Base-by-base conservation (phyloP, 2,888 invertebrate genomes). In the Creontiades dilutus region DNA sequence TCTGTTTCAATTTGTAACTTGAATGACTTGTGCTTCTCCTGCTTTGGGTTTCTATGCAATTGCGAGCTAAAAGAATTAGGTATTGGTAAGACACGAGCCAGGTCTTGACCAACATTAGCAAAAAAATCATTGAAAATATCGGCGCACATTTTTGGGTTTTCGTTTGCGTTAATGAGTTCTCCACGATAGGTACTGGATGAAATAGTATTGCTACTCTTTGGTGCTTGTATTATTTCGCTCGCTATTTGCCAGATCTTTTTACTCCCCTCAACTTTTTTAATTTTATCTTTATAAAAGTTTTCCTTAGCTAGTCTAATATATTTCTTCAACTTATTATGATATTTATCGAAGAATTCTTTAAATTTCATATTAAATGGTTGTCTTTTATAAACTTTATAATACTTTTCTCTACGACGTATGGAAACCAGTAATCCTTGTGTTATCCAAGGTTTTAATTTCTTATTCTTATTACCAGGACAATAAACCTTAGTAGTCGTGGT, bases 381-480 rank as follows among this genome's bases (percentile, higher is more conserved):
- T 16, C 19, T 57, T 57, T 57, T 57, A 57, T n/a, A 57, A 57
- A 57, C n/a, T 5, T 57, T 57, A n/a, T 57, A 57, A 57, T n/a
- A 57, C n/a, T 57, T 57, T 57, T 57, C 57, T 57, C n/a, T 57
- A 57, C 57, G 57, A n/a, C 57, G 57, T 7, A 57, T 57, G 16
- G 57, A 57, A n/a, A 57, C 57, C n/a, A 57, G n/a, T n/a, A 57
- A 57, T n/a, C 57, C 57, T n/a, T 57, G 57, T n/a, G 57, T 57
- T 57, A 57, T 16, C 57, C n/a, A 57, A 57, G 57, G n/a, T n/a
- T 57, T 57, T n/a, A 57, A 5, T 16, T 16, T 16, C 57, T 57
- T 57, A 57, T 11, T 57, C n/a, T 57, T 57, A 57, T 57, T 16
- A 57, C n/a, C 5, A 57, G 5, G 5, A 2, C n/a, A n/a, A 57